A percentile compares a stretch with the other conserved stretches of the same genome.
These are phyloP conservation scores for Lepas anatifera DNA, from an alignment of 2,888 invertebrate genomes.

Conservation along the genomic window DNA sequence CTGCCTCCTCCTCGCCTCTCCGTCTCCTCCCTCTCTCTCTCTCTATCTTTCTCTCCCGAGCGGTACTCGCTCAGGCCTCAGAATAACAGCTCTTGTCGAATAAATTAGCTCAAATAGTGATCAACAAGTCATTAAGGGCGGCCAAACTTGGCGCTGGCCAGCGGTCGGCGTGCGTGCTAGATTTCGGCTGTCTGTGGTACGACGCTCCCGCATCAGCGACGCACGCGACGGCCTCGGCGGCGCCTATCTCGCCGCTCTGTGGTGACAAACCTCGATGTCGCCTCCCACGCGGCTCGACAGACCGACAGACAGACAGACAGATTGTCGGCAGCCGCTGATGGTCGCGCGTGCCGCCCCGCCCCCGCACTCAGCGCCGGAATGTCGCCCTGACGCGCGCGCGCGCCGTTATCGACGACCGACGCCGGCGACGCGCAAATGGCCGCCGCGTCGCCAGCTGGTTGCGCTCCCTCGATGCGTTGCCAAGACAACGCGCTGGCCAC, in stretches of 20 bases:
- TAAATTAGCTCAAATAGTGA: slow-evolving; percentile 6
- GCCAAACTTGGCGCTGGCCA: neutral
- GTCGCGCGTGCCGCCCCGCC: neutral
- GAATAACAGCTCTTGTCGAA: neutral
- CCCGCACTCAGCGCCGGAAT: neutral
- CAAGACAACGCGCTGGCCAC: too few species aligned
- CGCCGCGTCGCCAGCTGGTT: neutral
- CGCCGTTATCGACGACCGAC: neutral
- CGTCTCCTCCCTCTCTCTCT: too few species aligned
- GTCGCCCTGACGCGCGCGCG: too few species aligned
- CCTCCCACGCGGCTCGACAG: too few species aligned
- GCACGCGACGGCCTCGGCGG: neutral
- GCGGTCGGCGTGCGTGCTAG: too few species aligned
- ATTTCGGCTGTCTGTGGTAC: too few species aligned
- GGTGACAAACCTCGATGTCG: too few species aligned
- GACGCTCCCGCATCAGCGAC: neutral
- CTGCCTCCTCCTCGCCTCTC: neutral
- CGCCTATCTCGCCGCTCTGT: too few species aligned
- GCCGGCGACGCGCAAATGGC: neutral
- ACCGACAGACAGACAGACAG: neutral
- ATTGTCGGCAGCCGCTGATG: neutral
- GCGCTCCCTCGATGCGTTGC: too few species aligned
- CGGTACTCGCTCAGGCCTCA: too few species aligned
- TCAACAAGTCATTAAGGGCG: slow-evolving; percentile 8
- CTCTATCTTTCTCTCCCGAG: neutral